These are phyloP conservation scores for Hystrix cristata DNA, from an alignment of 2,113 vertebrate genomes.

Conservation along the genomic window DNA sequence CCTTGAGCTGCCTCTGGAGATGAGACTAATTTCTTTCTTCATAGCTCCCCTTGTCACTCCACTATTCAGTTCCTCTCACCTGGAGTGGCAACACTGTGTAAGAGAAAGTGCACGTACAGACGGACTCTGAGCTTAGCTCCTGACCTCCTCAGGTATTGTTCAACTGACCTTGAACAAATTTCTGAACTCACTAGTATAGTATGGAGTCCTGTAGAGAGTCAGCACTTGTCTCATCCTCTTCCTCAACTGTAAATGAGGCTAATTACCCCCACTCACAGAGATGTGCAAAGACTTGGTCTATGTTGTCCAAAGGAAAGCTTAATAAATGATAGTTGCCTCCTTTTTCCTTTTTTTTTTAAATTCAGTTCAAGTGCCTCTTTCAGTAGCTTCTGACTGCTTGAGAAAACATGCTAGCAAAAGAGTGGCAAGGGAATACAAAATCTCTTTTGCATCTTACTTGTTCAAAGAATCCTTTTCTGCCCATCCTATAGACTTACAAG, in stretches of 20 bases:
- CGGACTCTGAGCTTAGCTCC: background rate
- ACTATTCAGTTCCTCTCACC: background rate
- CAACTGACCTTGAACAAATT: background rate
- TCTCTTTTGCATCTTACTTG: slow-evolving; percentile 36
- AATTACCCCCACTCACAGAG: slow-evolving; percentile 6
- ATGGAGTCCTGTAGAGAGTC: background rate
- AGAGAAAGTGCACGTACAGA: background rate
- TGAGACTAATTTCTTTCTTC: background rate
- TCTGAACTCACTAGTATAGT: background rate
- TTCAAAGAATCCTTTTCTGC: slow-evolving; percentile 41
- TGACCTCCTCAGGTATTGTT: background rate
- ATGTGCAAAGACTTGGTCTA: background rate
- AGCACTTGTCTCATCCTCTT: background rate
- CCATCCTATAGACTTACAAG: slow-evolving; percentile 12
- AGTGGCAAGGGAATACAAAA: slow-evolving; percentile 38
- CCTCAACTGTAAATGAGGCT: slow-evolving; percentile 17
- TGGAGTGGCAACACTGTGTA: background rate
- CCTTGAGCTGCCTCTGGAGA: background rate
- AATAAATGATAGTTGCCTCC: slow-evolving; percentile 39
- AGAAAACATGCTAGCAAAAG: slow-evolving; percentile 28
- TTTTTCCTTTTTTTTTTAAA: background rate
- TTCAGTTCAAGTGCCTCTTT: slow-evolving; percentile 20
- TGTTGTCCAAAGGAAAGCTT: slow-evolving; percentile 7
- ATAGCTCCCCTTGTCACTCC: background rate
- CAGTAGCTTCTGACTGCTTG: background rate